Percentiles rank a stretch among this genome's conserved stretches.
These are phyloP conservation scores for Glyphotaelius pellucidus DNA, from an alignment of 2,888 invertebrate genomes.

Conservation along the genomic window DNA sequence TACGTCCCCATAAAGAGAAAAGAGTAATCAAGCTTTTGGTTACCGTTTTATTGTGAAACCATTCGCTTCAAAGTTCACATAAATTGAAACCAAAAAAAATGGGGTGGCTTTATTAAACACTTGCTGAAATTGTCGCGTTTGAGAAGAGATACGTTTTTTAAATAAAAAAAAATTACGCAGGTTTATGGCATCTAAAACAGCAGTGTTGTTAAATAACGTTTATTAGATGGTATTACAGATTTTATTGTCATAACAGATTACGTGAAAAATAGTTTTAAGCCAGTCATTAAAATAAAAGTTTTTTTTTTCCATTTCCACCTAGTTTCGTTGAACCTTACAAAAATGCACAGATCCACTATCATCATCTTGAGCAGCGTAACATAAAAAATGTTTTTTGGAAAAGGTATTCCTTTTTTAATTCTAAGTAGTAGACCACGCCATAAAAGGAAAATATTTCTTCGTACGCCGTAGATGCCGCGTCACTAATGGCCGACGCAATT, in stretches of 20 bases:
- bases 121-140: not conserved
- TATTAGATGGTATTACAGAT: too few relatives aligned
- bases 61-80: not conserved
- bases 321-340: too few relatives aligned
- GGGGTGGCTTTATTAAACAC: not conserved
- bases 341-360: too few relatives aligned
- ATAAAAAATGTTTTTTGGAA: not conserved
- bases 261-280: too few relatives aligned
- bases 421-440: not conserved
- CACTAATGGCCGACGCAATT: not conserved
- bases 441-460: not conserved
- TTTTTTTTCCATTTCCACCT: too few relatives aligned
- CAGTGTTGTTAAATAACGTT: too few relatives aligned
- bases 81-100: not conserved
- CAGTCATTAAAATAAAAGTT: too few relatives aligned
- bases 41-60: not conserved
- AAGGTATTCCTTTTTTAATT: not conserved
- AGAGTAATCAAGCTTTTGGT: not conserved
- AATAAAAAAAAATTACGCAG: not conserved
- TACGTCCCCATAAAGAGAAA: not conserved
- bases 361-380: too few relatives aligned
- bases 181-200: not conserved
- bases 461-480: not conserved
- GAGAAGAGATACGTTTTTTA: not conserved
- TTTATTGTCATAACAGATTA: too few relatives aligned